Conservation (phyloP, 1,140 invertebrate species). For the Drosophila yakuba region DNA sequence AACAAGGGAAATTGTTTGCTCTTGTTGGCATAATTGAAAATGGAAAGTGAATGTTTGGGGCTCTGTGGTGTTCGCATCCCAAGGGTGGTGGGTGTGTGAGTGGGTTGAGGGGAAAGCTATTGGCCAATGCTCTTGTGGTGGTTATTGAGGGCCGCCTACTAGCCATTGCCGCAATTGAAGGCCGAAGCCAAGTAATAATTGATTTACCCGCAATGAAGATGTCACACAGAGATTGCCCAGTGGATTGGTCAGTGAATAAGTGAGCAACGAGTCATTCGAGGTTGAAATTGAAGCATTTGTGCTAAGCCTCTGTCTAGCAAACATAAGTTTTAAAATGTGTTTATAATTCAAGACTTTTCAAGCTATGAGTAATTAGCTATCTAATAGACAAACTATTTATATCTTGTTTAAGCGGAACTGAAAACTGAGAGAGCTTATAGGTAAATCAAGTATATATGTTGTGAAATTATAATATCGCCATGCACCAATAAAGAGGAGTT, state of each 20-base stretch:
- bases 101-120: constrained; percentile 20
- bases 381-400: too few relatives aligned
- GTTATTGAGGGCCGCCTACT: constrained; percentile 19
- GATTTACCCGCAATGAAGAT: constrained; percentile 39
- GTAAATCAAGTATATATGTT: too few relatives aligned
- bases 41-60: constrained; percentile 61
- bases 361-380: too few relatives aligned
- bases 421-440: neutral
- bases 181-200: constrained; percentile 37
- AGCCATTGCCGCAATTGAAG: constrained; percentile 30
- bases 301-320: neutral
- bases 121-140: constrained; percentile 41
- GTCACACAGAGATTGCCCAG: constrained; percentile 25
- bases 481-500: neutral
- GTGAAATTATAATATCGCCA: neutral
- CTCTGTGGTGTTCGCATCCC: neutral
- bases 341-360: too few relatives aligned
- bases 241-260: constrained; percentile 5
- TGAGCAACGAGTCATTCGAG: constrained; percentile 7
- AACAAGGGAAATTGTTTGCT: constrained; percentile 46
- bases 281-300: neutral
- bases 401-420: neutral
- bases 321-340: too few relatives aligned
- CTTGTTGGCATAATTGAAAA: constrained; percentile 74
- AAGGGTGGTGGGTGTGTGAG: constrained; percentile 9